Base-by-base conservation (phyloP, 1,140 invertebrate genomes). In the Luehdorfia chinensis region DNA sequence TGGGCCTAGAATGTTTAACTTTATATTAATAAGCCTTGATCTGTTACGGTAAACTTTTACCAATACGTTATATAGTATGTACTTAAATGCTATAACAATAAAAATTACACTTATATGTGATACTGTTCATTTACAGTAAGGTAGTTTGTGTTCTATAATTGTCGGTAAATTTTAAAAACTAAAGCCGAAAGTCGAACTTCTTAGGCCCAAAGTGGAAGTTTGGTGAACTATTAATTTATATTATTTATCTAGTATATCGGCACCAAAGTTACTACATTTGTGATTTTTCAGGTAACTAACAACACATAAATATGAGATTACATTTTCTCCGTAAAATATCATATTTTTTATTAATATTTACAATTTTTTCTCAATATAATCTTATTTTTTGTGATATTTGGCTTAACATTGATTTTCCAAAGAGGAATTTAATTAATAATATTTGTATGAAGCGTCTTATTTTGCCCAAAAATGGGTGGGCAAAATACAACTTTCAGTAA, bases 261-360 rank as follows among this genome's bases (percentile, higher is more conserved):
- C 74, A 80, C 76, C 76, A 70, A 69, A 59, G 60, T 56, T 47
- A 58, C 45, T 58, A 50, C 53, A 59, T 71, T 76, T 78, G 73
- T 78, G 71, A 78, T 75, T 74, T 47, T 48, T 66, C 59, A 74
- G 76, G 76, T 80, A 84, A 76, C 75, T 77, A 76, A 70, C 55
- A 70, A 72, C 66, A 67, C 65, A 70, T 68, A 59, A 59, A 64
- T 67, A 66, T 75, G 78, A 83, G 76, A 84, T 84, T 84, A 75
- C 66, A 64, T 46, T 55, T 47, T 57, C 53, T 66, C 37, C 33
- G 36, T 68, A 72, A 67, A 69, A 63, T 67, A 70, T 70, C 39
- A 66, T 58, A 61, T 45, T 43, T 50, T 56, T 63, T 41, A 43
- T 47, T 52, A 72, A 61, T 48, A 50, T 47, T 51, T 49, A 61